Conservation (phyloP, 2,888 invertebrate species). For the Spisula solida region DNA sequence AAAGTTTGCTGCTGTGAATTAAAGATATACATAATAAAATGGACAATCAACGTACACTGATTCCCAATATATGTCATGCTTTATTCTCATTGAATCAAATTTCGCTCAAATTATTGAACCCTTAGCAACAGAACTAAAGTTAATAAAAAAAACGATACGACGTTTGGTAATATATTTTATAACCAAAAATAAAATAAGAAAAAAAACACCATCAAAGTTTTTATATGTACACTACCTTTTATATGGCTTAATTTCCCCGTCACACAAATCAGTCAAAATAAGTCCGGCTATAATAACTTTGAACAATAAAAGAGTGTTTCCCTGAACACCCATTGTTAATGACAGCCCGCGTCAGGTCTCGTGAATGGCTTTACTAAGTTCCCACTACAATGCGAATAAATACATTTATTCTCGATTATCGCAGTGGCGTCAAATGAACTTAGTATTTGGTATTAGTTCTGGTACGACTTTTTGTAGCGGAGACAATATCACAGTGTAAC, state of each 20-base stretch:
- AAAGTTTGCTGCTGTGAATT: no score
- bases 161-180: no score
- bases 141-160: no score
- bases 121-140: no score
- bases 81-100: no score
- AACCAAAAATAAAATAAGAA: not conserved
- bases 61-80: no score
- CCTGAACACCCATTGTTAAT: not conserved
- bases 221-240: slow-evolving; percentile 24
- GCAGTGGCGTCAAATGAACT: not conserved
- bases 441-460: not conserved
- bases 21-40: no score
- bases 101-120: no score
- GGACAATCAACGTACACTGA: no score
- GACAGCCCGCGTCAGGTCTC: not conserved
- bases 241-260: not conserved
- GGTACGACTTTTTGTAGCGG: not conserved
- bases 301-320: not conserved
- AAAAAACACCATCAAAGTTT: not conserved
- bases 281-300: slow-evolving; percentile 21
- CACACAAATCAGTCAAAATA: slow-evolving; percentile 28
- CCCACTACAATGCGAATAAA: not conserved
- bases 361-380: not conserved
- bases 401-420: not conserved
- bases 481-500: not conserved